Percentiles rank a stretch among this genome's conserved stretches.
Evolutionary conservation across 2,797 vertebrate species (phyloP).

Genomic region (Macroramphosus scolopax): DNA sequence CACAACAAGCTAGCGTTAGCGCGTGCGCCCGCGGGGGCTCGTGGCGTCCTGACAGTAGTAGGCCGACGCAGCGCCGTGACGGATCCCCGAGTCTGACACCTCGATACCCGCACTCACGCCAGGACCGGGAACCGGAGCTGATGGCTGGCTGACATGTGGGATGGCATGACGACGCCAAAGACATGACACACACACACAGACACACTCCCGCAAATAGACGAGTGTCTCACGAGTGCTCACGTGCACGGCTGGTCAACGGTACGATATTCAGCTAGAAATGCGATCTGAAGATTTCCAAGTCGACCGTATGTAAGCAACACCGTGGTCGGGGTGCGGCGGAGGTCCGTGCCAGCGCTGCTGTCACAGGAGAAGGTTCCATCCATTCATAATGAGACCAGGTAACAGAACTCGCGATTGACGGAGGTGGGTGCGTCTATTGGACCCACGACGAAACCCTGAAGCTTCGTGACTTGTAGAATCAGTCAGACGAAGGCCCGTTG

Average conservation of each 20-base stretch:
- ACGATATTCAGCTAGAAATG: too few species aligned
- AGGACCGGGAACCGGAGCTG: conserved; percentile 36
- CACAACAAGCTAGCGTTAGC: conserved; percentile 61
- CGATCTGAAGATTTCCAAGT: conserved; percentile 43
- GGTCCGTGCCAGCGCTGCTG: too few species aligned
- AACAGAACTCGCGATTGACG: too few species aligned
- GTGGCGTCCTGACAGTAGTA: conserved; percentile 70
- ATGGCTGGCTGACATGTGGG: conserved; percentile 54
- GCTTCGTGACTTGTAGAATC: too few species aligned
- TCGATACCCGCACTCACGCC: conserved; percentile 8
- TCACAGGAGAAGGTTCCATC: conserved; percentile 57
- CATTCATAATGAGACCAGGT: conserved; percentile 65
- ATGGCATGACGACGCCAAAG: conserved; percentile 55
- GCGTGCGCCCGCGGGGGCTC: conserved; percentile 32
- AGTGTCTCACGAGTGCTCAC: too few species aligned
- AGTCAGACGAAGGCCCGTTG: too few species aligned
- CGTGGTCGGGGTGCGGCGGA: conserved; percentile 28
- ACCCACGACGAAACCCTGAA: too few species aligned
- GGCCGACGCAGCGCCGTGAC: conserved; percentile 63
- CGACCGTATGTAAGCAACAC: conserved; percentile 64
- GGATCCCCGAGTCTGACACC: conserved; percentile 49
- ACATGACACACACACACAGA: conserved; percentile 28
- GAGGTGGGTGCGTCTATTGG: too few species aligned
- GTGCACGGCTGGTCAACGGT: too few species aligned
- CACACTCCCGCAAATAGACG: too few species aligned